Evolutionary conservation across 2,797 vertebrate species (phyloP), one percentile per base, ranked within the genome.

Genomic region (Sebastes elongatus): DNA sequence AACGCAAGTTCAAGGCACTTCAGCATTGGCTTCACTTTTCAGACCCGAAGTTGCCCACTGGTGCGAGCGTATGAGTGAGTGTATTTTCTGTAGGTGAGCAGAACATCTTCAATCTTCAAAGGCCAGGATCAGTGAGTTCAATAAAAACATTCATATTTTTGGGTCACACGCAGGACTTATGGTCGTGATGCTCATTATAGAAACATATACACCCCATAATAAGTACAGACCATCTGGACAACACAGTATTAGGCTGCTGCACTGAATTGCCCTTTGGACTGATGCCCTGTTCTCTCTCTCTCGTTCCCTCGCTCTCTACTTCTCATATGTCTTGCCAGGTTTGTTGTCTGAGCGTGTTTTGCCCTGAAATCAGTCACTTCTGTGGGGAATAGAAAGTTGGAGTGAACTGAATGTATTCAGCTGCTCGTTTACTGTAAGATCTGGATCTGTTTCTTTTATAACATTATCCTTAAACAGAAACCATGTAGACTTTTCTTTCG

Each of bases 191-290:
- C 85, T 89, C 74, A 83, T 89, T 87, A 88, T 72, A 80, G 83
- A 90, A 90, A 90, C 84, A 83, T 88, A 89, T 85, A 91, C 56
- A 71, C 11, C 61, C 86, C 82, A 83, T 92, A 93, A 93, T 89
- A 92, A 93, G 89, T 70, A 76, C 69, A 72, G 89, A 85, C 88
- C 90, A 93, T 93, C 92, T 93, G 93, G 92, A 89, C 86, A 88
- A 78, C 83, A 82, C 86, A 74, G 75, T 86, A 80, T 86, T 56
- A 78, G 86, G 73, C 85, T 84, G 84, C 85, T 89, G 86, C 83
- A 76, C 90, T 84, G 84, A 89, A 64, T 55, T 90, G 85, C 82
- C 88, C 88, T 91, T 89, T 93, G 89, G 89, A 90, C 72, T 16
- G 74, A 71, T 83, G 86, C 87, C 76, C 66, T 76, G 71, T 62